Evolutionary conservation across 2,888 invertebrate species (phyloP).

Genomic region (Drosophila anomelani): DNA sequence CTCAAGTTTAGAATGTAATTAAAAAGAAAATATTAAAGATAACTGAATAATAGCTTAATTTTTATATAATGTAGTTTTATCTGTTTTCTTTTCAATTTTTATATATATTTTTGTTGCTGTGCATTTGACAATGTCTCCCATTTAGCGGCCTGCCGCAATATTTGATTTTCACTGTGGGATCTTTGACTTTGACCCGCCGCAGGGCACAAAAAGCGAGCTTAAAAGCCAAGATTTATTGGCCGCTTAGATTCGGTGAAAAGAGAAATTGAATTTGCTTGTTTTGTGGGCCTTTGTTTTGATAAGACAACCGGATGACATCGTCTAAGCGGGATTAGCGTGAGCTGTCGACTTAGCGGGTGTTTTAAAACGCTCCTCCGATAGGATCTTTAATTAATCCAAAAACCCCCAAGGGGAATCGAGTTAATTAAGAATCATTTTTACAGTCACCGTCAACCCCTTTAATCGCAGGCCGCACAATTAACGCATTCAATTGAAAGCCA

Average conservation of each 20-base stretch:
- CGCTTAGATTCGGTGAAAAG: constrained; percentile 57
- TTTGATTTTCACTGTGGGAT: constrained; percentile 44
- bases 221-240: constrained; percentile 62
- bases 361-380: constrained; percentile 13
- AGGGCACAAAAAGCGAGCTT: constrained; percentile 47
- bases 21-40: background rate
- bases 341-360: constrained; percentile 24
- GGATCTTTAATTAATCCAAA: constrained; percentile 41
- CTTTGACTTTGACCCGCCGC: constrained; percentile 61
- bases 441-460: background rate
- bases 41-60: background rate
- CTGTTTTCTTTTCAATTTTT: too few relatives aligned
- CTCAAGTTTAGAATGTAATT: background rate
- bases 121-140: constrained; percentile 25
- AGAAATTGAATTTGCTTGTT: constrained; percentile 65
- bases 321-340: constrained; percentile 36
- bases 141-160: constrained; percentile 36
- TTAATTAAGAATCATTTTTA: constrained; percentile 12
- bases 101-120: background rate
- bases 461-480: constrained; percentile 20
- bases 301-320: constrained; percentile 57
- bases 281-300: constrained; percentile 54
- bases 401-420: constrained; percentile 7
- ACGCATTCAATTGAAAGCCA: constrained; percentile 37
- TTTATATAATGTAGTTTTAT: background rate